Conservation (phyloP, 2,113 vertebrate genomes). For the Rhadina sibilatrix region DNA sequence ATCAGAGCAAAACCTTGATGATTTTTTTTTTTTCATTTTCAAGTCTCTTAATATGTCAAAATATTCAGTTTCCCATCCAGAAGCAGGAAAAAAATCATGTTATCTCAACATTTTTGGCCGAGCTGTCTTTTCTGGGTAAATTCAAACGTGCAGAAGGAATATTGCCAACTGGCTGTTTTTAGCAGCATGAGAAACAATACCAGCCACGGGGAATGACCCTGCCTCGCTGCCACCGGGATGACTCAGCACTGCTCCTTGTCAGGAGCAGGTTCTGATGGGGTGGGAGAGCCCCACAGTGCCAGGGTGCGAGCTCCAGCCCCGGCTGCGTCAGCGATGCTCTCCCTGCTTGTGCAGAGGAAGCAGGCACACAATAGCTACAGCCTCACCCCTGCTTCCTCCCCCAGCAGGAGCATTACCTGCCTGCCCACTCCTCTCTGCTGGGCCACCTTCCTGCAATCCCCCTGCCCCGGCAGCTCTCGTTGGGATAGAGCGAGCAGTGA, state of each 20-base stretch:
- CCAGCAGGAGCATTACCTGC: conserved; percentile 33
- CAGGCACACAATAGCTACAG: conserved; percentile 19
- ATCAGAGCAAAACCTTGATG: not conserved
- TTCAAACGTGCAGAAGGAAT: not conserved
- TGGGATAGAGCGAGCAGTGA: not conserved
- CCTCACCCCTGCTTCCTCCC: conserved; percentile 35
- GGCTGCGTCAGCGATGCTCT: not conserved
- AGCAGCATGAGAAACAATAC: not conserved
- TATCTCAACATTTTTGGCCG: not conserved
- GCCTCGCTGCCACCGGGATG: not conserved
- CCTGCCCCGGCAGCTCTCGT: not conserved
- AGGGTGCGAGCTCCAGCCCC: not conserved
- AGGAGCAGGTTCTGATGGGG: not conserved
- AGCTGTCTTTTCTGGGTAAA: not conserved
- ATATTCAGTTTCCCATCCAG: not conserved
- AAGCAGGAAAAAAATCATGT: not conserved
- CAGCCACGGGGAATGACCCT: not conserved
- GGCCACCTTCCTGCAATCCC: not conserved
- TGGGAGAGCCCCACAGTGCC: not conserved
- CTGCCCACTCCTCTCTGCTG: not conserved
- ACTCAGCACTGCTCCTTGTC: not conserved
- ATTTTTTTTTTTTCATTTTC: not conserved
- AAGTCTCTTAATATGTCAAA: not conserved
- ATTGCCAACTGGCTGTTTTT: not conserved
- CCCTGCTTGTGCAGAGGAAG: conserved; percentile 4